Base-by-base conservation (phyloP, 2,888 invertebrate species). In the Resseliella maxima region DNA sequence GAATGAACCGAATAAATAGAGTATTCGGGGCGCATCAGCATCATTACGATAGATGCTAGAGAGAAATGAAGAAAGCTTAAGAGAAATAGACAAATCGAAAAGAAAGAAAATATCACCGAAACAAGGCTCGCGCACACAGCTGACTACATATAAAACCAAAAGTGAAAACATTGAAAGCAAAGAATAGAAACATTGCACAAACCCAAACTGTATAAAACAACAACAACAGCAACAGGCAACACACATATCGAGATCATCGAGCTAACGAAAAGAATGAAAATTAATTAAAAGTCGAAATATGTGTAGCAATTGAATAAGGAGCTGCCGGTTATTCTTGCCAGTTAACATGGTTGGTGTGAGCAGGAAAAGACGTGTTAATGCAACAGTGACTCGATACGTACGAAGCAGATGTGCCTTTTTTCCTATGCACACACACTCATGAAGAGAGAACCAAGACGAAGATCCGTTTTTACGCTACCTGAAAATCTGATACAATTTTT, bases 211-310 rank as follows among this genome's bases (percentile, higher is more conserved):
- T 31, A 72, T 72, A 72, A 72, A 72, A 72, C 31, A 31, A n/a
- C n/a, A n/a, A n/a, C n/a, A n/a, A n/a, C n/a, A n/a, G n/a, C n/a
- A n/a, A n/a, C n/a, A n/a, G n/a, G 18, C 50, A 72, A 15, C 72
- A 15, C 1, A 72, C n/a, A 12, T n/a, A 27, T 1, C 31, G 72
- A 83, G 18, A 50, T 18, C 15, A 50, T n/a, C n/a, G 18, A 50
- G 12, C 41, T 5, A 41, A 18, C 46, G 38, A 38, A 36, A n/a
- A 83, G 83, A 83, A 83, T 83, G 36, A 83, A n/a, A 83, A 83
- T 83, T 83, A 83, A 83, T 83, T 83, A 83, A 38, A 83, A 83
- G 83, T 83, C 83, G 38, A 38, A 83, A 38, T 36, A 38, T 38
- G 31, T 64, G 31, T 81, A 81, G 36, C 81, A 81, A 24, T 59